Evolutionary conservation across 2,113 vertebrate genomes (phyloP), one percentile per base, ranked within the genome.

Genomic region (Ranitomeya variabilis): DNA sequence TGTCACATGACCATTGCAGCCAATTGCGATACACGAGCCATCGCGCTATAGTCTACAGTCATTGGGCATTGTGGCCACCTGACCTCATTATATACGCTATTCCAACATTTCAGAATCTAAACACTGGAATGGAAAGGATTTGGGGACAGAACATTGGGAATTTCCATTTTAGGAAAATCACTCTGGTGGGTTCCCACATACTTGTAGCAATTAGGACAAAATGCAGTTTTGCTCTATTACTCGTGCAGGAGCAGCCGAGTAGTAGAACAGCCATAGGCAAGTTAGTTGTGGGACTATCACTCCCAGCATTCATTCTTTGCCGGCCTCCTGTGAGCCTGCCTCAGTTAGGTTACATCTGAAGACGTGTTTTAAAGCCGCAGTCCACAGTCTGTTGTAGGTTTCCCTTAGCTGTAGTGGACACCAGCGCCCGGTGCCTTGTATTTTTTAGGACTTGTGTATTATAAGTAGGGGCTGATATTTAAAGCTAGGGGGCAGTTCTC

Each of bases 381-480:
- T 4, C 26, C 10, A 4, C 16, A 19, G 76, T 59, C 7, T 62
- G 26, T 12, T 26, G 78, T 81, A 31, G 79, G n/a, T 37, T 37
- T 31, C 16, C 7, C 21, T 81, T 23, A 31, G 31, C 79, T 81
- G 78, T 80, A 81, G 54, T 59, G 23, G n/a, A 26, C 78, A 80
- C 54, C n/a, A 31, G n/a, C 15, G 16, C 59, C 57, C 13, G 12
- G 79, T 60, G 59, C 79, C 79, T 81, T 60, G 79, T 26, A 31
- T 81, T 81, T 60, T 62, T 37, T 81, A 37, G 78, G 78, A 31
- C 59, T 13, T 81, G 23, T 37, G 55, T 60, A 78, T n/a, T 54
- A 13, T 21, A 54, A 21, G 45, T 78, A 81, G 26, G 62, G 15
- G 57, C 55, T 60, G 8, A 0, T 62, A 11, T 3, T 6, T 12